phyloP scores from a whole-genome alignment of 2,113 vertebrate species.

The Ictalurus punctatus region DNA sequence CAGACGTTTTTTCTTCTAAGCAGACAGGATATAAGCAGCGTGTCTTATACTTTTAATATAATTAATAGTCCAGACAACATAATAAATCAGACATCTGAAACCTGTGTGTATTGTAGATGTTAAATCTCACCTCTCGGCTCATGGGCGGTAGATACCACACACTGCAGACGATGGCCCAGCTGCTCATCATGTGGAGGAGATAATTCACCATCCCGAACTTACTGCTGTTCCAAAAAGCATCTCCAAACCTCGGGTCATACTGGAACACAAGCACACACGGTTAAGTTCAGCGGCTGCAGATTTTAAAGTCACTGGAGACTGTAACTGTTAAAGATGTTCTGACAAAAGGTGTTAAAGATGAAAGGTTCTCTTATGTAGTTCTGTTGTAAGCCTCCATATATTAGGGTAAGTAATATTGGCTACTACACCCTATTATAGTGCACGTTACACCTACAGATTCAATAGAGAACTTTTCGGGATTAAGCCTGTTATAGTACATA shows the following conservation, averaged over 20 bases:
- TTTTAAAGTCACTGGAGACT: not conserved
- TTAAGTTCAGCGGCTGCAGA: not conserved
- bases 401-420: too few species aligned
- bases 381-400: not conserved
- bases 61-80: not conserved
- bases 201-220: slow-evolving; percentile 88
- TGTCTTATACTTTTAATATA: not conserved
- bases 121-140: slow-evolving; percentile 73
- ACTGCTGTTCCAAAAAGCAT: slow-evolving; percentile 90
- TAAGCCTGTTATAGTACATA: too few species aligned
- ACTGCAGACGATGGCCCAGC: slow-evolving; percentile 88
- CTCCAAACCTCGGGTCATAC: slow-evolving; percentile 88
- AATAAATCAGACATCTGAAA: not conserved
- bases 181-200: slow-evolving; percentile 88
- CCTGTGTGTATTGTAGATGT: not conserved
- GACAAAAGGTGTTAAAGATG: not conserved
- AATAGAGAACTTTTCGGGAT: too few species aligned
- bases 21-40: not conserved
- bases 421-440: too few species aligned
- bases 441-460: too few species aligned
- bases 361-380: not conserved
- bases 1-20: not conserved
- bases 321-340: not conserved
- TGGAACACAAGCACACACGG: slow-evolving; percentile 47
- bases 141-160: slow-evolving; percentile 89